Conservation (phyloP, 2,797 vertebrate species). For the Thamnophis elegans region DNA sequence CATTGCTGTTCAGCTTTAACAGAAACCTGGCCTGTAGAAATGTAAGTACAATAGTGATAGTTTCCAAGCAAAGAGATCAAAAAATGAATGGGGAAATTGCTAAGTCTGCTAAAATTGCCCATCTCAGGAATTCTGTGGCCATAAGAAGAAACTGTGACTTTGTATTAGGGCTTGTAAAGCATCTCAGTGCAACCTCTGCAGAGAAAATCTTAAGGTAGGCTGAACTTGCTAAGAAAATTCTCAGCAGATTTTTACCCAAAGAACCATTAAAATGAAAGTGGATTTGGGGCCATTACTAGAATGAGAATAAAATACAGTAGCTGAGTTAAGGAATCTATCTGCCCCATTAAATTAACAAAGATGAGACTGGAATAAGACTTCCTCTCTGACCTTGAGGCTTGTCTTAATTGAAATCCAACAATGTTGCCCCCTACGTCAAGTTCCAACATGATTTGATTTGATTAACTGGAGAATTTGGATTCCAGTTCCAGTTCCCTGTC, state of each 20-base stretch:
- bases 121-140: not conserved
- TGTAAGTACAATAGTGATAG: not conserved
- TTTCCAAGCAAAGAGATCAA: not conserved
- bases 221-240: not conserved
- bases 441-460: not conserved
- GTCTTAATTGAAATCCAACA: not conserved
- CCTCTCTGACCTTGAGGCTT: not conserved
- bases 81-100: not conserved
- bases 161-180: not conserved
- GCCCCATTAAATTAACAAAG: not conserved
- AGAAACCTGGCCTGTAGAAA: not conserved
- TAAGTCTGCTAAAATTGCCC: not conserved
- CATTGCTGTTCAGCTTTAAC: not conserved
- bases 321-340: not conserved
- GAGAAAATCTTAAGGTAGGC: not conserved
- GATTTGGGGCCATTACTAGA: not conserved
- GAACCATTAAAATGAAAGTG: not conserved
- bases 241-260: not conserved
- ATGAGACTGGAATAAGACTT: not conserved
- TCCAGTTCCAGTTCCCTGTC: not conserved
- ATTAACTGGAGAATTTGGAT: not conserved
- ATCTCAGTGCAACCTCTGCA: not conserved
- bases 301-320: not conserved
- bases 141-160: not conserved
- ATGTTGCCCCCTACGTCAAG: not conserved